Percentiles rank a stretch among this genome's conserved stretches.
Evolutionary conservation across 2,797 vertebrate species (phyloP).

Genomic region (Sphaeramia orbicularis): DNA sequence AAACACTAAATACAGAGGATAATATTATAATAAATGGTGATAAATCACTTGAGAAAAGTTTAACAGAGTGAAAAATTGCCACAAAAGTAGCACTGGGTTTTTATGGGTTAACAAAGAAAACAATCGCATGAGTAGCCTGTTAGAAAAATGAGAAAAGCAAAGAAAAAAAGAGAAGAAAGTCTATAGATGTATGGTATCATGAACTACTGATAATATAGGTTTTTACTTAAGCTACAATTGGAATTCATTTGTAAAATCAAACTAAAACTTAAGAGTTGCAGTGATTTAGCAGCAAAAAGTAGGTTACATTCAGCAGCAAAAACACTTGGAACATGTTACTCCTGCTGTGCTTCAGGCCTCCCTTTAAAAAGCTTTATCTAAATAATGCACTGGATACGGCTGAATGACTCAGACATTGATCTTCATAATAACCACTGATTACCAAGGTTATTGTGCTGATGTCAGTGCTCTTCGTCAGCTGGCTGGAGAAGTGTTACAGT

Average conservation of each 20-base stretch:
- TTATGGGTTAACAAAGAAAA: too few species aligned
- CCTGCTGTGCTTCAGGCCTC: slow-evolving; percentile 36
- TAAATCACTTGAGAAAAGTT: too few species aligned
- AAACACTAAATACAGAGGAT: too few species aligned
- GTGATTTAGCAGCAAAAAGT: slow-evolving; percentile 15
- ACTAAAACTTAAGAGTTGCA: neutral
- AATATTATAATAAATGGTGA: too few species aligned
- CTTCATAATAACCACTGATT: slow-evolving; percentile 67
- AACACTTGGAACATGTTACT: slow-evolving; percentile 34
- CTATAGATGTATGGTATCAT: neutral
- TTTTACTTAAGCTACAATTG: slow-evolving; percentile 11
- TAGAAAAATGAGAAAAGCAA: too few species aligned
- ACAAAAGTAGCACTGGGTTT: too few species aligned
- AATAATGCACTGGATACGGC: slow-evolving; percentile 53
- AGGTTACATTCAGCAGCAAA: slow-evolving; percentile 19
- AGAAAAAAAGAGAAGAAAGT: too few species aligned
- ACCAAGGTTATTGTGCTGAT: slow-evolving; percentile 62
- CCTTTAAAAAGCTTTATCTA: slow-evolving; percentile 45
- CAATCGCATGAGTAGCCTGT: too few species aligned
- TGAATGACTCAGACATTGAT: slow-evolving; percentile 54
- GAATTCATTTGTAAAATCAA: neutral
- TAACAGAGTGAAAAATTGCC: too few species aligned
- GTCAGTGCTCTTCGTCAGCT: slow-evolving; percentile 56
- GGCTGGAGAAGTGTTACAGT: slow-evolving; percentile 49
- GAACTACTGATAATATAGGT: slow-evolving; percentile 1